Base-by-base conservation (phyloP, 2,797 vertebrate species). In the Orestias chungarensis region DNA sequence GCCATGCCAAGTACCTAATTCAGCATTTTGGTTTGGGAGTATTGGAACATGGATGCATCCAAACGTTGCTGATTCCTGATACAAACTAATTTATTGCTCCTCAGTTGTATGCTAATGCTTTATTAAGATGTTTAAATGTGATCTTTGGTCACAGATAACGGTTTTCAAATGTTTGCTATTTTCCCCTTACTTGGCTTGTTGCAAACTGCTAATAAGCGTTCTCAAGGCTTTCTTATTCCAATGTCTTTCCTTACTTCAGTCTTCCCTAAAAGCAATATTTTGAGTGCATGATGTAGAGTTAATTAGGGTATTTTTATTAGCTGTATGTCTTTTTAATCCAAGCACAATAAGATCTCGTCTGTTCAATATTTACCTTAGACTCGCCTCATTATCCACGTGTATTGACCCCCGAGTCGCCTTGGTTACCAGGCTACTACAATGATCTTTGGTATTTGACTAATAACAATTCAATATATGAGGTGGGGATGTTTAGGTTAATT, bases 281-380 rank as follows among this genome's bases (percentile, higher is more conserved):
- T n/a, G 4, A 35, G 20, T 12, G 10, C 5, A 40, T 62, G 23
- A 66, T 35, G 10, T 43, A 10, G 18, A 38, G 55, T 72, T 29
- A 31, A 17, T 49, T 29, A 23, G 11, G 25, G 8, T 15, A 43
- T 43, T 23, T 55, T 23, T 20, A 23, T 69, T 40, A 25, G 40
- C 40, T 57, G 15, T 29, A 20, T 57, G 25, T 47, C 33, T 47
- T 38, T 54, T 42, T 61, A 52, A 65, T 64, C 12, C 6, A 27
- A 64, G 4, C 25, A 44, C 25, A 47, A 59, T 64, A 61, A 66
- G 6, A 20, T 62, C 6, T 67, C 25, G 66, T 62, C 47, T 54
- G 12, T 64, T 57, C n/a, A n/a, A 35, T 73, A 33, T 69, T 79
- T 73, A 61, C 27, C 4, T 11, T 57, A 64, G n/a, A 64, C 66